Evolutionary conservation across 2,888 invertebrate genomes (phyloP).

Genomic region (Andrena flavipes): DNA sequence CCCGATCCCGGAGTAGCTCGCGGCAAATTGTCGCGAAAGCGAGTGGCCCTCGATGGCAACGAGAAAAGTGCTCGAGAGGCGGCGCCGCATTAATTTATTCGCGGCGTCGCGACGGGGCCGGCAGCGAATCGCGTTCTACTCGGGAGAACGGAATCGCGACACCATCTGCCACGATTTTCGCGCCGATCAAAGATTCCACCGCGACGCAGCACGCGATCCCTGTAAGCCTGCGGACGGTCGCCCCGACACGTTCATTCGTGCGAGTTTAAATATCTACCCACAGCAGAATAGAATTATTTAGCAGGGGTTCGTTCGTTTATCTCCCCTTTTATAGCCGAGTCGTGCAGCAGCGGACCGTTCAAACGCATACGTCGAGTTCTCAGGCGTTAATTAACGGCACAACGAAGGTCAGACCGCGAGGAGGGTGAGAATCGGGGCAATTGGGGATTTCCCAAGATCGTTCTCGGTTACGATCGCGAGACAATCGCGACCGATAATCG

Average conservation of each 20-base stretch:
- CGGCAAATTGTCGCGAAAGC: conserved; percentile 71
- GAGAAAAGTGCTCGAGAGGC: conserved; percentile 65
- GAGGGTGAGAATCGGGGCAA: conserved; percentile 3
- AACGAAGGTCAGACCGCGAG: neutral
- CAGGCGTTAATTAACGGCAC: conserved; percentile 38
- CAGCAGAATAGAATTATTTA: neutral
- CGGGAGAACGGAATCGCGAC: neutral
- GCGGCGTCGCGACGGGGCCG: conserved; percentile 31
- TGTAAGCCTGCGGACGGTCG: neutral
- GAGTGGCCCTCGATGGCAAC: conserved; percentile 62
- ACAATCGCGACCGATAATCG: conserved; percentile 38
- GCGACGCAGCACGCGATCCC: no score
- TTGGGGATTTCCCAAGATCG: conserved; percentile 25
- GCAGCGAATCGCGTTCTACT: conserved; percentile 39
- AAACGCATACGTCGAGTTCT: neutral
- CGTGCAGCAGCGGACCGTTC: neutral
- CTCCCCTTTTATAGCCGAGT: neutral
- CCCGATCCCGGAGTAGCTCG: conserved; percentile 63
- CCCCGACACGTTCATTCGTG: no score
- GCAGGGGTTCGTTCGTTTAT: neutral
- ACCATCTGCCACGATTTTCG: neutral
- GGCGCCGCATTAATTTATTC: conserved; percentile 67
- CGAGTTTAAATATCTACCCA: neutral
- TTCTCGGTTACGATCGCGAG: conserved; percentile 28
- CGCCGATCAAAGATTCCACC: neutral